Percentiles rank a stretch among this genome's conserved stretches.
Conservation (phyloP, 2,888 invertebrate species). For the Meghimatium bilineatum region DNA sequence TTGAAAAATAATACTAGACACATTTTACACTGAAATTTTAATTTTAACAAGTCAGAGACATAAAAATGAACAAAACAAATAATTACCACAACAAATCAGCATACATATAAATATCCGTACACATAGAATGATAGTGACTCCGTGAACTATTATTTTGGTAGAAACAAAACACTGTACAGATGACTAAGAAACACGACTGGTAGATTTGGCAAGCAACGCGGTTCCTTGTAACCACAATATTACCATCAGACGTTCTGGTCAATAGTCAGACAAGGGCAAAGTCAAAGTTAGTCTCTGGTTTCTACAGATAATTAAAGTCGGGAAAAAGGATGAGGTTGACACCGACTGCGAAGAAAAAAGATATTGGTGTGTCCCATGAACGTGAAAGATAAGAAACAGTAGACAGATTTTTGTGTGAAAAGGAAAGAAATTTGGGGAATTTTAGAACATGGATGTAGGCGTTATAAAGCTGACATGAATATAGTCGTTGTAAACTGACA, state of each 20-base stretch:
- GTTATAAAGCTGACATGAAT: too few relatives aligned
- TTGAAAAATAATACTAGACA: too few relatives aligned
- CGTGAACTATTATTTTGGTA: background rate
- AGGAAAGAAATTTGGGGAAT: too few relatives aligned
- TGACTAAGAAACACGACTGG: background rate
- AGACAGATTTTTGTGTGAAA: background rate
- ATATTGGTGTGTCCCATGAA: background rate
- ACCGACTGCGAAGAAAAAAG: background rate
- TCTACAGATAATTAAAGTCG: constrained; percentile 16
- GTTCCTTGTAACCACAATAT: background rate
- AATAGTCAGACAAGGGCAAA: background rate
- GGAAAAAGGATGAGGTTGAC: background rate
- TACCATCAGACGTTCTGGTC: background rate
- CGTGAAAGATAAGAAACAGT: background rate
- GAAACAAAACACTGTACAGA: background rate
- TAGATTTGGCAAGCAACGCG: background rate
- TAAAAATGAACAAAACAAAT: too few relatives aligned
- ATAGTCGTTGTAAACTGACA: too few relatives aligned
- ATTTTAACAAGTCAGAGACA: too few relatives aligned
- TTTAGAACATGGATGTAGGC: too few relatives aligned
- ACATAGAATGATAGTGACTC: background rate
- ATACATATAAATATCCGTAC: background rate
- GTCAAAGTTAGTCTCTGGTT: background rate
- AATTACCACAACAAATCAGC: too few relatives aligned
- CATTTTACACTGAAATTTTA: too few relatives aligned